These are phyloP conservation scores for Cydia strobilella DNA, from an alignment of 1,140 invertebrate species.

Conservation along the genomic window DNA sequence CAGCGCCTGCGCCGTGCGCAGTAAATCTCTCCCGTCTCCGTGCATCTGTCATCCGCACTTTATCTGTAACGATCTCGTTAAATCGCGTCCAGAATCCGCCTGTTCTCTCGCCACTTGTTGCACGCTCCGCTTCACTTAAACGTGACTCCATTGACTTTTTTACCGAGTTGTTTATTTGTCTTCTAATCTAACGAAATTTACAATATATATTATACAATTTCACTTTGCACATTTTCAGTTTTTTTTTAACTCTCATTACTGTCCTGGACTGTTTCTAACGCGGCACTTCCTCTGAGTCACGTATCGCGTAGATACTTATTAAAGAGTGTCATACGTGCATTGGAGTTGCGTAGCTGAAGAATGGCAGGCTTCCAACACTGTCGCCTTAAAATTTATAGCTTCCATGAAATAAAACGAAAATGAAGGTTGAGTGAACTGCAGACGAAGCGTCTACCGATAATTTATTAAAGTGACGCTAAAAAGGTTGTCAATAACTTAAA, in stretches of 20 bases:
- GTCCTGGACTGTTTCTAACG: conserved; percentile 43
- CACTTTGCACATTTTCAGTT: conserved; percentile 47
- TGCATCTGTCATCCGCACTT: conserved; percentile 32
- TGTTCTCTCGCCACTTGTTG: conserved; percentile 67
- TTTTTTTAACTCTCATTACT: conserved; percentile 46
- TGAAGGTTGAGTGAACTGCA: conserved; percentile 42
- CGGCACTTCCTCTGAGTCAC: conserved; percentile 49
- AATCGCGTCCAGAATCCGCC: conserved; percentile 44
- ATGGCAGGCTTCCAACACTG: conserved; percentile 53
- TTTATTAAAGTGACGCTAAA: conserved; percentile 14
- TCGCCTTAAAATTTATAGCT: conserved; percentile 46
- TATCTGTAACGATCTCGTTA: conserved; percentile 41
- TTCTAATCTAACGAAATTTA: conserved; percentile 47
- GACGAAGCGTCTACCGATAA: conserved; percentile 28
- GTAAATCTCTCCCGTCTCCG: conserved; percentile 42
- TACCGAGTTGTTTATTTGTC: conserved; percentile 54
- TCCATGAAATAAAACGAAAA: conserved; percentile 54
- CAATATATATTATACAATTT: conserved; percentile 62
- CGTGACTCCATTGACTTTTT: conserved; percentile 72
- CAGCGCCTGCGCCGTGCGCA: conserved; percentile 37
- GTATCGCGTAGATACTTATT: conserved; percentile 28
- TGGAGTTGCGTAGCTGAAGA: conserved; percentile 48
- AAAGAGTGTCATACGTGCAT: conserved; percentile 32
- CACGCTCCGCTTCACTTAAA: conserved; percentile 65
- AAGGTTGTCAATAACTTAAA: conserved; percentile 4